These are phyloP conservation scores for Thecocarcelia acutangulata DNA, from an alignment of 2,888 invertebrate genomes.

Conservation along the genomic window DNA sequence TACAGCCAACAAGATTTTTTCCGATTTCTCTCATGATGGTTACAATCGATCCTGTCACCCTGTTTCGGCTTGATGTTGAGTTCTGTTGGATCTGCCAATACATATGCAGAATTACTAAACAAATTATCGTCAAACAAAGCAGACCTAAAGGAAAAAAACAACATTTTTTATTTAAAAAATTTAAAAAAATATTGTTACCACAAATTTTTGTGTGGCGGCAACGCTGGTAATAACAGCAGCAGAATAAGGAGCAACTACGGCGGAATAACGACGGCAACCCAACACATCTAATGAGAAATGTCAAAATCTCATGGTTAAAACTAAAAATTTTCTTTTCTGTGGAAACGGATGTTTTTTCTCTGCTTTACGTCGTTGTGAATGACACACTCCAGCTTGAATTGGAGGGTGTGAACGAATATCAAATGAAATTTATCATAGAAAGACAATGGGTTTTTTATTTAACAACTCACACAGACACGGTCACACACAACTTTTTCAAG, in stretches of 20 bases:
- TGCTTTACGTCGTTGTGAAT: constrained; percentile 14
- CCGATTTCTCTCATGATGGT: too few relatives aligned
- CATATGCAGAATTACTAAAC: too few relatives aligned
- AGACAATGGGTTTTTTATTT: constrained; percentile 25
- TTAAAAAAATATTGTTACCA: too few relatives aligned
- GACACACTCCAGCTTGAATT: constrained; percentile 17
- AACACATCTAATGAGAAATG: constrained; percentile 61
- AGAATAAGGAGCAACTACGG: background rate
- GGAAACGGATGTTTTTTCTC: constrained; percentile 25
- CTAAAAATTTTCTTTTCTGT: constrained; percentile 31
- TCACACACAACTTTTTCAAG: background rate
- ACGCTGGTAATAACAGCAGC: too few relatives aligned
- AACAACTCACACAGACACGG: background rate
- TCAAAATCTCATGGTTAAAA: constrained; percentile 61
- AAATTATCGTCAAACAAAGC: too few relatives aligned
- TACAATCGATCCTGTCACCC: too few relatives aligned
- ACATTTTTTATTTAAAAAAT: too few relatives aligned
- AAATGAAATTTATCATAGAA: constrained; percentile 22
- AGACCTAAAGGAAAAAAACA: too few relatives aligned
- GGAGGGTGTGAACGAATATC: background rate
- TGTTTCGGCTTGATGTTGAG: too few relatives aligned
- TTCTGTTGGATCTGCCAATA: too few relatives aligned
- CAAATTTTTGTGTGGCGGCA: too few relatives aligned
- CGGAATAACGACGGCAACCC: constrained; percentile 39
- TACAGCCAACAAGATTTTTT: too few relatives aligned